These are phyloP conservation scores for Cantharis rufa DNA, from an alignment of 2,888 invertebrate genomes.

Conservation along the genomic window DNA sequence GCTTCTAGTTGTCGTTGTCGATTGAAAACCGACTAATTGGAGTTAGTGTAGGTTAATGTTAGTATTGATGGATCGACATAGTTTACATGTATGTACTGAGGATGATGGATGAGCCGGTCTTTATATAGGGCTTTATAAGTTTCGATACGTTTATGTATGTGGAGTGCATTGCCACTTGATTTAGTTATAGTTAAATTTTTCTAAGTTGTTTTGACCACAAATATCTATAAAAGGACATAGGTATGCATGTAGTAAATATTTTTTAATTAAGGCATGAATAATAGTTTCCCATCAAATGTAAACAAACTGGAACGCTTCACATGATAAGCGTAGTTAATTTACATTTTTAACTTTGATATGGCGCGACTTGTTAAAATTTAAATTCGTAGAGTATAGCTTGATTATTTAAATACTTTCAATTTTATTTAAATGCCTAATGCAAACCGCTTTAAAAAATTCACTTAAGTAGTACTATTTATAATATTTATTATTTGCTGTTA, in stretches of 20 bases:
- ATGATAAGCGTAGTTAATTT: slow-evolving; percentile 1
- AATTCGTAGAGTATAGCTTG: not conserved
- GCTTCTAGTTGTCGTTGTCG: slow-evolving; percentile 33
- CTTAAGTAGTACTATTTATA: not conserved
- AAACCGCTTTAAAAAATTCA: not conserved
- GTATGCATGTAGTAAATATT: slow-evolving; percentile 40
- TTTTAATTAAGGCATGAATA: slow-evolving; percentile 42
- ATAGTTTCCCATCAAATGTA: slow-evolving; percentile 36
- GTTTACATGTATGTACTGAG: slow-evolving; percentile 35
- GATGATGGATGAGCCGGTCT: slow-evolving; percentile 39
- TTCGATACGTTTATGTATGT: slow-evolving; percentile 27
- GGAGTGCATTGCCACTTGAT: slow-evolving; percentile 40
- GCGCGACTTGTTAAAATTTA: not conserved
- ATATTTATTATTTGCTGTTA: not conserved
- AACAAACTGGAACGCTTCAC: slow-evolving; percentile 28
- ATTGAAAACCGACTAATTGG: slow-evolving; percentile 43
- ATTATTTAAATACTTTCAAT: not conserved
- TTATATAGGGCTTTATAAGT: slow-evolving; percentile 24
- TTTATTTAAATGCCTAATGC: not conserved
- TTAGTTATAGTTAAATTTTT: slow-evolving; percentile 32
- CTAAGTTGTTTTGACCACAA: slow-evolving; percentile 34
- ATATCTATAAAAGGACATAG: slow-evolving; percentile 42
- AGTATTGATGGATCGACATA: slow-evolving; percentile 50
- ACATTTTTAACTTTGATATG: slow-evolving; percentile 2
- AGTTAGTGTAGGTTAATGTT: slow-evolving; percentile 47